phyloP scores from a whole-genome alignment of 2,113 vertebrate species.

The Lepisosteus oculatus region DNA sequence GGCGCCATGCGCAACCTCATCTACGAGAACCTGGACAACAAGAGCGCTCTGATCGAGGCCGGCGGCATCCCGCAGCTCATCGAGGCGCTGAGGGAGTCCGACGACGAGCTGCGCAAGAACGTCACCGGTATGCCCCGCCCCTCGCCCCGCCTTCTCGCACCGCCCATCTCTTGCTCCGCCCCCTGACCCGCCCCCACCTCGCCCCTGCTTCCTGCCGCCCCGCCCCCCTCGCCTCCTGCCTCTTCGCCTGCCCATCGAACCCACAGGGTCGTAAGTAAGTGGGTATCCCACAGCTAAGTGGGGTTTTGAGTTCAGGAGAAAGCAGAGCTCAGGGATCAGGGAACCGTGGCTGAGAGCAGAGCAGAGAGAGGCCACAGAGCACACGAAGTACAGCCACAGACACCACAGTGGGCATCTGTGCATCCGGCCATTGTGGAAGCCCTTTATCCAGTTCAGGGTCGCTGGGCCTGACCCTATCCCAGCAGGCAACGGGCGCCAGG shows the following conservation, averaged over 20 bases:
- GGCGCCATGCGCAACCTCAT: conserved; percentile 93
- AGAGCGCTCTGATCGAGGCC: conserved; percentile 80
- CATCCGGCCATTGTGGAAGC: no score
- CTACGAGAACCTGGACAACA: conserved; percentile 87
- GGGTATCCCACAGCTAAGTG: no score
- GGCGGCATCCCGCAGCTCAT: conserved; percentile 81
- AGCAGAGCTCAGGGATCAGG: no score
- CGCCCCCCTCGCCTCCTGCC: not conserved
- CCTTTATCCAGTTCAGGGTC: no score
- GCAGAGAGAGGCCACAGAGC: no score
- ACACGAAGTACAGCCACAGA: no score
- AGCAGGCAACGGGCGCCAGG: no score
- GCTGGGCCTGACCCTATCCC: no score
- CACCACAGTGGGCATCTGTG: no score
- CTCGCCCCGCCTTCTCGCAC: not conserved
- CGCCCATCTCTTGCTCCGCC: no score
- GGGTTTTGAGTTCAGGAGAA: no score
- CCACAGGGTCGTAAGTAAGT: not conserved
- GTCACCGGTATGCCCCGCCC: conserved; percentile 73
- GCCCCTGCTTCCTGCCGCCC: not conserved
- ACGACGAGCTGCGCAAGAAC: conserved; percentile 88
- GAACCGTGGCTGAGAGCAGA: no score
- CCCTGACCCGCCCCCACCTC: not conserved
- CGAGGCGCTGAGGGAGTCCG: conserved; percentile 67
- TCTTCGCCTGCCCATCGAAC: not conserved